A percentile compares a stretch with the other conserved stretches of the same genome.
These are phyloP conservation scores for Amblyopsis rosae DNA, from an alignment of 2,113 vertebrate species.

Conservation along the genomic window DNA sequence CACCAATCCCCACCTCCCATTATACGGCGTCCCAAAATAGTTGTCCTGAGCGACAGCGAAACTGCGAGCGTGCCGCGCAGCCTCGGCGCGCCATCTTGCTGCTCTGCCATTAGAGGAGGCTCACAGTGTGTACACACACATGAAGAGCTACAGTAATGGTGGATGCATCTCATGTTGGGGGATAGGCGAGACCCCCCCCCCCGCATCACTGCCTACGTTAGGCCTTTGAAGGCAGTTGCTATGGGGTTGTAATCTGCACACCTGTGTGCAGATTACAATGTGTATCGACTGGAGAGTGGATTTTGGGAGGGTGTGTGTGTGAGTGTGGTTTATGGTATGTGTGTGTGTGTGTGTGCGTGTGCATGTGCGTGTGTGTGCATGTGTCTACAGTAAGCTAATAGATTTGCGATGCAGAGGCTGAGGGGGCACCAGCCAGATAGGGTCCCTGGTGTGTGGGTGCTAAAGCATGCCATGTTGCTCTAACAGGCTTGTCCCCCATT, in stretches of 20 bases:
- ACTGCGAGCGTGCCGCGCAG: constrained; percentile 8
- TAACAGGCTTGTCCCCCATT: constrained; percentile 72
- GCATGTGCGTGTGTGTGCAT: constrained; percentile 29
- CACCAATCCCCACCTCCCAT: constrained; percentile 24
- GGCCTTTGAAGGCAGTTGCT: constrained; percentile 67
- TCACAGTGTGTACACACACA: constrained; percentile 54
- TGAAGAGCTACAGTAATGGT: constrained; percentile 65
- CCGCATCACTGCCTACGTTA: constrained; percentile 68
- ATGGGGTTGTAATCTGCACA: constrained; percentile 47
- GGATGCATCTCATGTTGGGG: constrained; percentile 56
- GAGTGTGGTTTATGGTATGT: constrained; percentile 32
- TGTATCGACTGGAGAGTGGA: background rate
- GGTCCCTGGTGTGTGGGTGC: constrained; percentile 47
- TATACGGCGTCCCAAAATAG: constrained; percentile 26
- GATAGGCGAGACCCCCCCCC: constrained; percentile 25
- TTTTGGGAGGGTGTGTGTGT: constrained; percentile 53
- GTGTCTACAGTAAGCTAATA: background rate
- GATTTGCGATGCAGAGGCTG: background rate
- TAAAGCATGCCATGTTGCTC: constrained; percentile 62
- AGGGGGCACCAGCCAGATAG: constrained; percentile 5
- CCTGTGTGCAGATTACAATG: background rate
- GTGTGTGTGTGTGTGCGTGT: constrained; percentile 19
- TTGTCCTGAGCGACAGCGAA: constrained; percentile 37
- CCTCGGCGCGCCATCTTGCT: background rate
- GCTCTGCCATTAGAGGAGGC: constrained; percentile 20